phyloP scores from a whole-genome alignment of 23 tunicate species.

The Halocynthia aurantium region DNA sequence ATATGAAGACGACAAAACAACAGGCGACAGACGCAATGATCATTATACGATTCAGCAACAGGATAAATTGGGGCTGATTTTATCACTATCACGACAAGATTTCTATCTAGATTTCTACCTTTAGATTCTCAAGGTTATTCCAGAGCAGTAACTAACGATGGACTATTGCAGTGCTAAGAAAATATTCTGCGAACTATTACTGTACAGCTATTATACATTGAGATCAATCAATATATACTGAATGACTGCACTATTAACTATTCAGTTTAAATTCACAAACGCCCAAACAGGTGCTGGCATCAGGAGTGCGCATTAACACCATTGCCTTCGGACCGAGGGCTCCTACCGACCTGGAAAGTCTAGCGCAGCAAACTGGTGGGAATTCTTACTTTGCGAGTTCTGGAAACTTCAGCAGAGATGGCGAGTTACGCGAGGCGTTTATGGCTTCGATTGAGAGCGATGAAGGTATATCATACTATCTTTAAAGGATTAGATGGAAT shows the following conservation, averaged over 20 bases:
- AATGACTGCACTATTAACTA: background rate
- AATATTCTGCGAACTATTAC: too few relatives aligned
- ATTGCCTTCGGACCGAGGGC: constrained; percentile 78
- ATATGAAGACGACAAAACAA: too few relatives aligned
- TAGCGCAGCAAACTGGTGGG: constrained; percentile 45
- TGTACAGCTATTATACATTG: background rate
- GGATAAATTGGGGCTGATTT: too few relatives aligned
- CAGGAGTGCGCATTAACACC: constrained; percentile 54
- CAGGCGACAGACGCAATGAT: too few relatives aligned
- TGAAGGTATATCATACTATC: constrained; percentile 18
- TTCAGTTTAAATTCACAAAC: too few relatives aligned
- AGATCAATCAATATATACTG: background rate
- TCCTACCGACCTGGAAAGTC: constrained; percentile 42
- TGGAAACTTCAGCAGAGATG: constrained; percentile 52
- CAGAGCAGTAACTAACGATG: too few relatives aligned
- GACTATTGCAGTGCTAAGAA: too few relatives aligned
- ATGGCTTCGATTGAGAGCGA: constrained; percentile 33
- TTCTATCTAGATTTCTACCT: too few relatives aligned
- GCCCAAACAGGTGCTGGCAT: constrained; percentile 14
- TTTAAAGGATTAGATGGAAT: too few relatives aligned
- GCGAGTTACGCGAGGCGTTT: constrained; percentile 74
- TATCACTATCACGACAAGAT: too few relatives aligned
- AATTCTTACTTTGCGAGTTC: constrained; percentile 61
- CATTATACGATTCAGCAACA: too few relatives aligned
- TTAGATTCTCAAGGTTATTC: too few relatives aligned